Conservation (phyloP, 2,113 vertebrate genomes). For the Scalopus aquaticus region DNA sequence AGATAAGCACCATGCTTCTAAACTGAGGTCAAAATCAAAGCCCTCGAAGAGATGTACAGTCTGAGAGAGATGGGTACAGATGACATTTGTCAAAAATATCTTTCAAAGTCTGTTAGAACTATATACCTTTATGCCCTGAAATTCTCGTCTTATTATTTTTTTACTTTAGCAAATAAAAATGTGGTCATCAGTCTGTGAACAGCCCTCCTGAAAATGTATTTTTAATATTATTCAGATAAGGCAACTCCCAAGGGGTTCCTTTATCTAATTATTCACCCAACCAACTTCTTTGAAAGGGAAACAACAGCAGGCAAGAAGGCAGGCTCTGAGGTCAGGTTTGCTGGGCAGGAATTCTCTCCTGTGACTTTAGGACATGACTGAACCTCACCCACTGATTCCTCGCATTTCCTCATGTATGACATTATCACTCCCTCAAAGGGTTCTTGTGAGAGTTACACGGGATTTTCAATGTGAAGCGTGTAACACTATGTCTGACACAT, state of each 20-base stretch:
- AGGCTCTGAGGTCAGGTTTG: background rate
- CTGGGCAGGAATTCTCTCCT: background rate
- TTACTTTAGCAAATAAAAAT: background rate
- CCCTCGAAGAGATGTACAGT: background rate
- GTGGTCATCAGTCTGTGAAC: background rate
- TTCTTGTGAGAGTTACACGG: background rate
- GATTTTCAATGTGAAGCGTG: background rate
- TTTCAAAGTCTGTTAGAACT: background rate
- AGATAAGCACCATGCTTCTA: background rate
- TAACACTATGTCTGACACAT: background rate
- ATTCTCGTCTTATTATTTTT: background rate
- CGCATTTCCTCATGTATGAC: background rate
- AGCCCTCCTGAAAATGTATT: background rate
- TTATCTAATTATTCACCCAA: background rate
- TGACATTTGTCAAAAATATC: constrained; percentile 19
- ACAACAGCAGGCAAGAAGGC: background rate
- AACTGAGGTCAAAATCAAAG: background rate
- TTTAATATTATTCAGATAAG: background rate
- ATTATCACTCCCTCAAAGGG: background rate
- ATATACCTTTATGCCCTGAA: background rate
- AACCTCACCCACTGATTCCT: background rate
- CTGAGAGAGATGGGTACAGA: background rate
- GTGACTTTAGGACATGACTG: background rate
- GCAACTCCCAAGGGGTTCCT: background rate
- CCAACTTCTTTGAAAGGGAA: background rate